Evolutionary conservation across 2,113 vertebrate species (phyloP).

Genomic region (Neopipo cinnamomea): DNA sequence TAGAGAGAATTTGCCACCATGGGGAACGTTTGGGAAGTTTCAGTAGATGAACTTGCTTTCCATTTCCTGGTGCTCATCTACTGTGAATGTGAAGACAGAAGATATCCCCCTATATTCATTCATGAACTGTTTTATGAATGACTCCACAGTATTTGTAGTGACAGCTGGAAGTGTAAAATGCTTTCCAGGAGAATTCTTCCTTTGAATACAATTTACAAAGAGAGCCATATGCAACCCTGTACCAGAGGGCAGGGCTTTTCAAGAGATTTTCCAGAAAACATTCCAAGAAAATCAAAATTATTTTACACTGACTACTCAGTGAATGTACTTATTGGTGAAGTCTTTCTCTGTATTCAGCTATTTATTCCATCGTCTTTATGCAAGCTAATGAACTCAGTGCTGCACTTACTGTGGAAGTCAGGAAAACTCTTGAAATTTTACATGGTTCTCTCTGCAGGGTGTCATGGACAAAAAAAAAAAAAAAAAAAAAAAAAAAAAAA

Average conservation of each 20-base stretch:
- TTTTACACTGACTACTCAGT: not conserved
- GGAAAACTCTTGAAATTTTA: not conserved
- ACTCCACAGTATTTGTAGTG: not conserved
- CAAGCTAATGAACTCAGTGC: not conserved
- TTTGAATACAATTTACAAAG: conserved; percentile 19
- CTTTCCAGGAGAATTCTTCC: conserved; percentile 10
- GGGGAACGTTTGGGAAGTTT: not conserved
- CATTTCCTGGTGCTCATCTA: not conserved
- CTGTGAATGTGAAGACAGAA: not conserved
- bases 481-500: not conserved
- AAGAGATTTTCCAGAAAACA: not conserved
- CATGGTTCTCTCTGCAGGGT: fast-evolving
- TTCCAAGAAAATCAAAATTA: not conserved
- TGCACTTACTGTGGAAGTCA: not conserved
- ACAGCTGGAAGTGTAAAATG: conserved; percentile 16
- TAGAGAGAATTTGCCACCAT: not conserved
- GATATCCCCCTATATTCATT: not conserved
- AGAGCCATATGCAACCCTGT: not conserved
- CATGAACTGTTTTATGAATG: conserved; percentile 4
- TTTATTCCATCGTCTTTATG: not conserved
- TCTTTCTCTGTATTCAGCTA: not conserved
- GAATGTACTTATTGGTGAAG: not conserved
- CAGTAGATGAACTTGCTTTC: not conserved
- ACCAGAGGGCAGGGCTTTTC: not conserved
- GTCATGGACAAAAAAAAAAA: not conserved